Evolutionary conservation across 2,888 invertebrate species (phyloP), one percentile per base, ranked within the genome.

Genomic region (Cistogaster globosa): DNA sequence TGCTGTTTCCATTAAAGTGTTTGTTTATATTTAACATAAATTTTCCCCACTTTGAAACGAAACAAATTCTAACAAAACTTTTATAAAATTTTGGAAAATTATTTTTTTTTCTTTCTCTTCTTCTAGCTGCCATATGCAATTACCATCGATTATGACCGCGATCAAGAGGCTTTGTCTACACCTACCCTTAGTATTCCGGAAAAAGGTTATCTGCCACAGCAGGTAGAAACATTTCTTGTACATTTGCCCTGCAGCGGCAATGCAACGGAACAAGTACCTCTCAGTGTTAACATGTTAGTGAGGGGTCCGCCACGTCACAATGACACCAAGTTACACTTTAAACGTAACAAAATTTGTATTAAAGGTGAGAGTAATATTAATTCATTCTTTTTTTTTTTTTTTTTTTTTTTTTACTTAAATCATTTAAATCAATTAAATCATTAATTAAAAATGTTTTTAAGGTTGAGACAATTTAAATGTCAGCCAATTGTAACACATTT

Each of bases 271-370:
- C 97, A 97, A 93, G 96, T 97, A 87, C 95, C 96, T 85, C 95
- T 98, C 86, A 95, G 95, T 86, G 95, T 98, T 90, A 96, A 96
- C 91, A 94, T 98, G 88, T 96, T 97, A 91, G 96, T 98, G 88
- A 96, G 96, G 57, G 95, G 95, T 0, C 95, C 95, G 14, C 95
- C 95, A 84, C 94, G 94, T n/a, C 94, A 96, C 92, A 95, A 96
- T 90, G 95, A 95, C 89, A 96, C 96, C 12, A 93, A 94, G 87
- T 94, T 98, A 81, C 94, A 95, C 88, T 96, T 98, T 93, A 96
- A 96, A 90, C 94, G 98, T 87, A 97, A 96, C 92, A 98, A 97
- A 93, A 96, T 97, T 89, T 98, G 98, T 92, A 94, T 96, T 86
- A 96, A 96, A 95, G 96, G 96, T 96, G 87, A 88, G 89, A 42